These are phyloP conservation scores for Lagocephalus sceleratus DNA, from an alignment of 2,797 vertebrate genomes.

Conservation along the genomic window DNA sequence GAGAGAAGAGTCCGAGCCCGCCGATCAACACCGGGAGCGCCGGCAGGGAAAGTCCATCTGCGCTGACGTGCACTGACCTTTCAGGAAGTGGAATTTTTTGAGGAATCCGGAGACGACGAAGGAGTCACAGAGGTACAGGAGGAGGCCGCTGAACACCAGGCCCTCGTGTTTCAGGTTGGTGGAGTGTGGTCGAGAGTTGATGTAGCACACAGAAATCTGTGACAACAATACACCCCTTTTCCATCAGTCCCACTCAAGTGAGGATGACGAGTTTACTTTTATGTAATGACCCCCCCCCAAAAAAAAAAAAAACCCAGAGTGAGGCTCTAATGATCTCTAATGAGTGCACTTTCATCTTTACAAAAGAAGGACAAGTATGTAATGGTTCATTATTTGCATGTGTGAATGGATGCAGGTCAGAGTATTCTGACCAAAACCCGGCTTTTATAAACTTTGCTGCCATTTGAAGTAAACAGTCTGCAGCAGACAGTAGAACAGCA, in stretches of 20 bases:
- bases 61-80: slow-evolving; percentile 81
- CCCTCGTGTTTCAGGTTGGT: slow-evolving; percentile 88
- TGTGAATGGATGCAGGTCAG: slow-evolving; percentile 37
- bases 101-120: slow-evolving; percentile 93
- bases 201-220: slow-evolving; percentile 91
- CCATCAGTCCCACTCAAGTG: background rate
- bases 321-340: background rate
- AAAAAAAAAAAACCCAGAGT: background rate
- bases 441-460: slow-evolving; percentile 11
- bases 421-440: slow-evolving; percentile 31
- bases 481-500: background rate
- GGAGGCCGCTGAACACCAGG: slow-evolving; percentile 91
- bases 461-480: slow-evolving; percentile 4
- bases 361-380: slow-evolving; percentile 3
- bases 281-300: background rate
- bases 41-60: too few species aligned
- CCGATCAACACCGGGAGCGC: background rate
- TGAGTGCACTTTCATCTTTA: background rate
- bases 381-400: slow-evolving; percentile 17
- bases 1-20: background rate
- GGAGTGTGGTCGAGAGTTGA: slow-evolving; percentile 98
- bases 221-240: slow-evolving; percentile 12
- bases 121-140: slow-evolving; percentile 97
- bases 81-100: slow-evolving; percentile 92
- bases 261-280: background rate